These are phyloP conservation scores for Eledona agricola DNA, from an alignment of 2,888 invertebrate species.

Conservation along the genomic window DNA sequence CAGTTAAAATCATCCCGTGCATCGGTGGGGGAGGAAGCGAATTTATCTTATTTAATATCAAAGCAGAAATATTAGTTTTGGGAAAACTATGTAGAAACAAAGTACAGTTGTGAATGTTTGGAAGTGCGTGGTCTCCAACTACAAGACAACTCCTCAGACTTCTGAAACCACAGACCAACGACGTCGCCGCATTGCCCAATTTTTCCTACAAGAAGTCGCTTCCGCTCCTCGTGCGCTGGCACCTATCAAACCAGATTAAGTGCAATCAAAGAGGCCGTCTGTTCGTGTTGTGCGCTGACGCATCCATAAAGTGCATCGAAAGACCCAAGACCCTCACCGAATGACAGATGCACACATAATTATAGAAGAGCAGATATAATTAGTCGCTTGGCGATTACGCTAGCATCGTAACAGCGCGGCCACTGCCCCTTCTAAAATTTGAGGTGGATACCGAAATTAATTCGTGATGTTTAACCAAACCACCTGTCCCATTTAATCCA, in stretches of 20 bases:
- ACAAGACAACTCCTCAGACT: slow-evolving; percentile 16
- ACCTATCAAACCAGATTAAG: slow-evolving; percentile 34
- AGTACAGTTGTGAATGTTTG: too few relatives aligned
- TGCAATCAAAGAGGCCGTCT: slow-evolving; percentile 28
- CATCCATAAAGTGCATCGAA: slow-evolving; percentile 16
- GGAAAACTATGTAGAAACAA: slow-evolving; percentile 26
- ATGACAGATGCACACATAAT: slow-evolving; percentile 43
- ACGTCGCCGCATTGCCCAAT: too few relatives aligned
- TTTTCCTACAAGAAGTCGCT: slow-evolving; percentile 17
- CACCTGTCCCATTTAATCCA: slow-evolving; percentile 32
- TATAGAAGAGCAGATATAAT: slow-evolving; percentile 39
- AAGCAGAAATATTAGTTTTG: slow-evolving; percentile 26
- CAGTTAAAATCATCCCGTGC: slow-evolving; percentile 36
- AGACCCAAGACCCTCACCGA: slow-evolving; percentile 34
- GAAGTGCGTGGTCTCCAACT: slow-evolving; percentile 23
- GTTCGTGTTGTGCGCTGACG: slow-evolving; percentile 23
- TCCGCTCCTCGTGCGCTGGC: slow-evolving; percentile 24
- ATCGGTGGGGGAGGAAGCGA: slow-evolving; percentile 22
- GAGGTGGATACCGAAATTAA: too few relatives aligned
- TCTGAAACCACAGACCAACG: slow-evolving; percentile 1
- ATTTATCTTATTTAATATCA: slow-evolving; percentile 31
- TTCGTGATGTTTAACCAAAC: slow-evolving; percentile 24
- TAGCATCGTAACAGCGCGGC: slow-evolving; percentile 14
- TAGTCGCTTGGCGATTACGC: slow-evolving; percentile 28
- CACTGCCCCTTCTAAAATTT: slow-evolving; percentile 23